Conservation (phyloP, 2,113 vertebrate genomes). For the Vidua chalybeata region DNA sequence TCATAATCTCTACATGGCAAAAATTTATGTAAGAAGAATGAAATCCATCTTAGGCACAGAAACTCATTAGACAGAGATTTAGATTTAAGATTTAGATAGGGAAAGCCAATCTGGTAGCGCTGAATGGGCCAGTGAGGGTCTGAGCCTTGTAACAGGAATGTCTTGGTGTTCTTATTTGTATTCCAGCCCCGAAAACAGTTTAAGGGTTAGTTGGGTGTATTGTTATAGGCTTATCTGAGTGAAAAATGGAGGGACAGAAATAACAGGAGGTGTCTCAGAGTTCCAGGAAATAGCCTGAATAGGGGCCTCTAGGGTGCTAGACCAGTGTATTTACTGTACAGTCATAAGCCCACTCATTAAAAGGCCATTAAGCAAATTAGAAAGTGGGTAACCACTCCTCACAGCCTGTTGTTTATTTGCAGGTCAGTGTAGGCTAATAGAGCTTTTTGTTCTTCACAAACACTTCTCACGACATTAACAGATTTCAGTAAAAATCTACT, state of each 20-base stretch:
- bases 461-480: constrained; percentile 45
- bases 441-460: constrained; percentile 58
- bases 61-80: not conserved
- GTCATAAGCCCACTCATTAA: constrained; percentile 50
- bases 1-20: not conserved
- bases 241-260: not conserved
- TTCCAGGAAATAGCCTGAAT: not conserved
- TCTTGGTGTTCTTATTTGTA: not conserved
- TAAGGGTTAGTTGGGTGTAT: not conserved
- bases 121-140: not conserved
- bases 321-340: constrained; percentile 35
- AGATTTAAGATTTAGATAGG: not conserved
- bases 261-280: not conserved
- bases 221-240: not conserved
- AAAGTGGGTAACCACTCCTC: constrained; percentile 49
- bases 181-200: not conserved
- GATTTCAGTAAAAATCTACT: constrained; percentile 51
- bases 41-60: not conserved
- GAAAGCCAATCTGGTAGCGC: not conserved
- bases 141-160: not conserved
- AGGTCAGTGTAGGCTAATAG: constrained; percentile 55
- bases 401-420: constrained; percentile 61
- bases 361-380: constrained; percentile 56
- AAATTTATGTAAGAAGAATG: not conserved
- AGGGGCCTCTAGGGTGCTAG: not conserved